These are phyloP conservation scores for Vanessa atalanta DNA, from an alignment of 1,140 invertebrate genomes.

Conservation along the genomic window DNA sequence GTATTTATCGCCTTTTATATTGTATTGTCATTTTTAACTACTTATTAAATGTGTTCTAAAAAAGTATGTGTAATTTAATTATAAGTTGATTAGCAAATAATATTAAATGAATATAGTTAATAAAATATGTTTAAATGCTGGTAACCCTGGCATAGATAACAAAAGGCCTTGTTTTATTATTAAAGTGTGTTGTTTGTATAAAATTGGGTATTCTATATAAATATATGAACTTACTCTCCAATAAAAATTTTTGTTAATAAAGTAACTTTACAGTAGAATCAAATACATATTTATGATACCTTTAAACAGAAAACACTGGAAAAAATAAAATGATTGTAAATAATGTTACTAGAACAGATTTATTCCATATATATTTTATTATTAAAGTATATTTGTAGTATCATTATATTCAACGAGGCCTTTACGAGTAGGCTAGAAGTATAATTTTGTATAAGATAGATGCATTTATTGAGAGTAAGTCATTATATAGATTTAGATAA, in stretches of 20 bases:
- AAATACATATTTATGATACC: not conserved
- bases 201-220: slow-evolving; percentile 3
- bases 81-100: slow-evolving; percentile 12
- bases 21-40: slow-evolving; percentile 15
- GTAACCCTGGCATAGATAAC: slow-evolving; percentile 17
- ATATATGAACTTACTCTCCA: slow-evolving; percentile 20
- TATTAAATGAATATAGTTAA: slow-evolving; percentile 4
- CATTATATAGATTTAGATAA: slow-evolving; percentile 20
- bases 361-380: slow-evolving; percentile 14
- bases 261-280: not conserved
- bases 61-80: slow-evolving; percentile 21
- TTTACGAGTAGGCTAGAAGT: slow-evolving; percentile 8
- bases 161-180: slow-evolving; percentile 16
- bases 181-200: slow-evolving; percentile 10
- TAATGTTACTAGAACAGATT: slow-evolving; percentile 18
- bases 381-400: slow-evolving; percentile 24
- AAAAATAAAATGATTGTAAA: not conserved
- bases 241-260: slow-evolving; percentile 2
- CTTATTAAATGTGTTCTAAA: slow-evolving; percentile 36
- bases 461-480: slow-evolving; percentile 34
- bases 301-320: not conserved
- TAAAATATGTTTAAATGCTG: slow-evolving; percentile 27
- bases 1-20: slow-evolving; percentile 37
- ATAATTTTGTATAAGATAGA: slow-evolving; percentile 10
- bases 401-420: slow-evolving; percentile 10